A percentile compares a stretch with the other conserved stretches of the same genome.
Evolutionary conservation across 2,113 vertebrate species (phyloP).

Genomic region (Phyllopteryx taeniolatus): DNA sequence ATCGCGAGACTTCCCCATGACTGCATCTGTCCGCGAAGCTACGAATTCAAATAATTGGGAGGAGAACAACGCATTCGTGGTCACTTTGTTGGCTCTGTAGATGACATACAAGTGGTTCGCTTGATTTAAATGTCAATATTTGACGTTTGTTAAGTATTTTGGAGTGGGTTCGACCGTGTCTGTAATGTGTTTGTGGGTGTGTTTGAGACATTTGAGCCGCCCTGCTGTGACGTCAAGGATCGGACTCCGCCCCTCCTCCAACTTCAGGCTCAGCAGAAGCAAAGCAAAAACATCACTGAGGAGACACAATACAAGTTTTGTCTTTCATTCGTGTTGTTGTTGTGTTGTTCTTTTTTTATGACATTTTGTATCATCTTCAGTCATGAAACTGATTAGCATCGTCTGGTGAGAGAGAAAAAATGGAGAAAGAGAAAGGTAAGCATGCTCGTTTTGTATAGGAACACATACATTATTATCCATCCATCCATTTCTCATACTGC

Average conservation of each 20-base stretch:
- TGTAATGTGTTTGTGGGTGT: neutral
- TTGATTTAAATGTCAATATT: neutral
- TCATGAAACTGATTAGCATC: conserved; percentile 29
- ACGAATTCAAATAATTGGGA: too few relatives aligned
- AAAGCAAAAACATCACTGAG: neutral
- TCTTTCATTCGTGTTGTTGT: neutral
- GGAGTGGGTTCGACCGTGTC: neutral
- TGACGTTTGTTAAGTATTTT: neutral
- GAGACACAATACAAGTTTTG: neutral
- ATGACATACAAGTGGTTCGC: neutral
- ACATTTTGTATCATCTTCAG: neutral
- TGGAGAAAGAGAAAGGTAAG: conserved; percentile 62
- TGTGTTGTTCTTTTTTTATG: neutral
- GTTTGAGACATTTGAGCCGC: neutral
- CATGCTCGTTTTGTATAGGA: neutral
- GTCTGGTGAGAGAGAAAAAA: conserved; percentile 33
- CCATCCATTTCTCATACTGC: too few relatives aligned
- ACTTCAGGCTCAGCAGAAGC: neutral
- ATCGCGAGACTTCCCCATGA: conserved; percentile 12
- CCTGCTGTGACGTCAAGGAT: neutral
- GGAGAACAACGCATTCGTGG: neutral
- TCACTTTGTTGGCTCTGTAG: neutral
- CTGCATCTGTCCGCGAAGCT: neutral
- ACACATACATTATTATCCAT: too few relatives aligned
- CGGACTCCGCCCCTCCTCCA: neutral